Evolutionary conservation across 2,113 vertebrate genomes (phyloP).

Genomic region (Benitochromis conjunctus): DNA sequence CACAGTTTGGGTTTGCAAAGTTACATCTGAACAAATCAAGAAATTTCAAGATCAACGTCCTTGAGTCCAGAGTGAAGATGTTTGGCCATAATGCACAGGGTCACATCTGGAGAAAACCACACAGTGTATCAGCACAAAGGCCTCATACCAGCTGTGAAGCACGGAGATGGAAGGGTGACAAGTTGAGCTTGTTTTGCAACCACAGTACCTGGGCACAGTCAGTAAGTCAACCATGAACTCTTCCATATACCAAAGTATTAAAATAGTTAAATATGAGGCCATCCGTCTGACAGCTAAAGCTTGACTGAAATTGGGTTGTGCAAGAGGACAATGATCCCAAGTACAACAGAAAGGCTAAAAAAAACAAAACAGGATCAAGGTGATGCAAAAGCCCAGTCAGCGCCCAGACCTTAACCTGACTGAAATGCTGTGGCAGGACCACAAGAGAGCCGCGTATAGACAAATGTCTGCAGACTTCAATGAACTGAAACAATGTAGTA

Average conservation of each 20-base stretch:
- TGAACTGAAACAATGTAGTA: not conserved
- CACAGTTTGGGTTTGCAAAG: not conserved
- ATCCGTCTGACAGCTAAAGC: not conserved
- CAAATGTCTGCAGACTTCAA: not conserved
- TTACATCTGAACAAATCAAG: not conserved
- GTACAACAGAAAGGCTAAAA: not conserved
- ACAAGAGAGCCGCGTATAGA: not conserved
- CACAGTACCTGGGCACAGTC: not conserved
- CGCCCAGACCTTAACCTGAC: not conserved
- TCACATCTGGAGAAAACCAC: not conserved
- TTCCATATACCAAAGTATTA: not conserved
- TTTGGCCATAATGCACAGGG: not conserved
- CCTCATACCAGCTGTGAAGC: not conserved
- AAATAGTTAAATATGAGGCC: not conserved
- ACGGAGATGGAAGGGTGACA: not conserved
- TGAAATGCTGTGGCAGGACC: not conserved
- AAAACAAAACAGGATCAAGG: not conserved
- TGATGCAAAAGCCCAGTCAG: not conserved
- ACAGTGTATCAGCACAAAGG: not conserved
- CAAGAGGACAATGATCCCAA: not conserved
- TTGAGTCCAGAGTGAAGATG: not conserved
- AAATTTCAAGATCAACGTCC: not conserved
- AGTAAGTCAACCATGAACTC: too few relatives aligned
- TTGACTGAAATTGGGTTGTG: not conserved
- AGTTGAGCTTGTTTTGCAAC: not conserved